Evolutionary conservation across 2,797 vertebrate species (phyloP), one percentile per base, ranked within the genome.

Genomic region (Leuciscus waleckii): DNA sequence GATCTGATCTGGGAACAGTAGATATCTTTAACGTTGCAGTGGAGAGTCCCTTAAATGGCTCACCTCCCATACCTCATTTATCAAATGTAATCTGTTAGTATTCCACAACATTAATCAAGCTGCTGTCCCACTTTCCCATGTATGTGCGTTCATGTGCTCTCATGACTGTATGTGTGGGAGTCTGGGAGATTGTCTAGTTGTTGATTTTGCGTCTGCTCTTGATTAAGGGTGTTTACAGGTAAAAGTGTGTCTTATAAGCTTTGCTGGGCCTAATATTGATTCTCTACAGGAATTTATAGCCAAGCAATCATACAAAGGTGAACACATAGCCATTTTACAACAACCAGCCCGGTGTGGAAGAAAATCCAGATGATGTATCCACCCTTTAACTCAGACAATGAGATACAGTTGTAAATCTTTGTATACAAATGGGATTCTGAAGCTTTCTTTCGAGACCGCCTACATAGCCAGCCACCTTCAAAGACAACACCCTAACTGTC

Each of bases 51-150:
- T 85, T 85, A 80, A 85, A 80, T 79, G 83, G 77, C 76, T 85
- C 83, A 70, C 83, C 63, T 63, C 39, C 84, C 82, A 49, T 86
- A 65, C 63, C 87, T 89, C 87, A 83, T 88, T 88, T 85, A 83
- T 88, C 88, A 90, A 86, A 87, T 67, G 73, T 87, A 87, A 84
- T 89, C 56, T 78, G 87, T 83, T 91, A 85, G 84, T 82, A 88
- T 78, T 81, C 82, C 65, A 70, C 74, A 76, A 75, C 88, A 90
- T 90, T 89, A 89, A 90, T 91, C 89, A 90, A 84, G 32, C 58
- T 21, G 73, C 89, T 80, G 83, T 79, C 79, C 86, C 81, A 86
- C 74, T 89, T 90, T 90, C 70, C 29, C 43, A 51, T 67, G 82
- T 63, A 35, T 75, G 75, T 39, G 71, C 54, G 43, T 63, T n/a